phyloP scores from a whole-genome alignment of 2,888 invertebrate species.

The Drosophila formosana region DNA sequence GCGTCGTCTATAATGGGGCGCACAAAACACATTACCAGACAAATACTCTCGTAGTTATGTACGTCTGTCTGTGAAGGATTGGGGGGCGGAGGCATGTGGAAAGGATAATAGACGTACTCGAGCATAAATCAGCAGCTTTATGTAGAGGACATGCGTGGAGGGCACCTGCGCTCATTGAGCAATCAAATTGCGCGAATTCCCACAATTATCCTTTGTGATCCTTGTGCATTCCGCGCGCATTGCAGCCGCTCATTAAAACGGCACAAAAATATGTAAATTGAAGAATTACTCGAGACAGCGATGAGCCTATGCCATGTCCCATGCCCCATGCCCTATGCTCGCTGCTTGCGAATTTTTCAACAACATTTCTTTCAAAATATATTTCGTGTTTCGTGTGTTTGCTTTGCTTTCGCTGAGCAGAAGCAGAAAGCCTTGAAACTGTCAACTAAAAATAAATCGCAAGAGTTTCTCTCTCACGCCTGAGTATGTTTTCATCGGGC shows the following conservation, averaged over 20 bases:
- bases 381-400: conserved; percentile 33
- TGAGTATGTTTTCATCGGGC: conserved; percentile 14
- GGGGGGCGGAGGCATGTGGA: conserved; percentile 12
- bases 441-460: conserved; percentile 79
- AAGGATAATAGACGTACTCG: conserved; percentile 52
- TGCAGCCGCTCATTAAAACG: conserved; percentile 53
- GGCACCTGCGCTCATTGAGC: conserved; percentile 59
- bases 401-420: conserved; percentile 50
- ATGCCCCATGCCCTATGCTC: conserved; percentile 1
- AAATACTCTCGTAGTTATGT: conserved; percentile 11
- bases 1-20: conserved; percentile 35
- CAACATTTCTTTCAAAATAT: conserved; percentile 43
- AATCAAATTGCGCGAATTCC: conserved; percentile 57
- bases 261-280: conserved; percentile 37
- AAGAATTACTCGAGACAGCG: conserved; percentile 16
- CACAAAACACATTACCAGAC: conserved; percentile 40
- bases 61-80: background rate
- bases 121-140: conserved; percentile 65
- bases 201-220: conserved; percentile 41
- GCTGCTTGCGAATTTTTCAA: conserved; percentile 40
- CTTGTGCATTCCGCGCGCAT: conserved; percentile 18
- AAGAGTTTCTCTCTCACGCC: conserved; percentile 50
- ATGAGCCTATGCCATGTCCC: background rate
- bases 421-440: conserved; percentile 76
- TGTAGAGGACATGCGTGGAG: conserved; percentile 9